Evolutionary conservation across 2,797 vertebrate species (phyloP), one percentile per base, ranked within the genome.

Genomic region (Sciaenops ocellatus): DNA sequence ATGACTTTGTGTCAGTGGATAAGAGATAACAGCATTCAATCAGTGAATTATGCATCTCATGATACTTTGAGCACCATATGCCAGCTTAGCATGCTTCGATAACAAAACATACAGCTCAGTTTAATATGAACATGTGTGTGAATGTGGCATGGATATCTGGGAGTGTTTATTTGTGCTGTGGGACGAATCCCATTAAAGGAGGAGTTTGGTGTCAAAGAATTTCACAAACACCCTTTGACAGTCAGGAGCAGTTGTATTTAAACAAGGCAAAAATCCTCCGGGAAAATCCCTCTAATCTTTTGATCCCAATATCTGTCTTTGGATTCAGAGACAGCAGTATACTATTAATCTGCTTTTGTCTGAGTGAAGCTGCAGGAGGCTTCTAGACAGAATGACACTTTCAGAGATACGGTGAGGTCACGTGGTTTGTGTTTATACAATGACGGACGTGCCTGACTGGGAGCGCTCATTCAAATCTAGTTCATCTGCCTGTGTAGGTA

Each of bases 211-310:
- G 90, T 93, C 91, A 89, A 85, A 89, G 71, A 86, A 86, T 88
- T 92, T 89, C 86, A 86, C 86, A 90, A 92, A 90, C 87, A 91
- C 86, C 90, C 84, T 91, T 91, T 93, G 90, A 92, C 92, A 93
- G 91, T 92, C 87, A 41, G 82, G 75, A 91, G 83, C 90, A 83
- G 82, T 88, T 93, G 83, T 93, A 90, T 94, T 94, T 93, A 94
- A 95, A 94, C 88, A 91, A 93, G 90, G 84, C 73, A 89, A 84
- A 92, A 92, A 93, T 92, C 85, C 90, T 87, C 57, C 0, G 48
- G 78, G 87, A 90, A 92, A 94, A 94, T 93, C 91, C 90, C 89
- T 90, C 89, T 93, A 94, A 95, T 94, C 94, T 93, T 90, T 92
- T 93, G 86, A 94, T 94, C 91, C 91, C 79, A 87, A 92, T 93